Evolutionary conservation across 30 jellyfish, hydroid and myxozoan genomes (phyloP).

Genomic region (Turritopsis rubra): DNA sequence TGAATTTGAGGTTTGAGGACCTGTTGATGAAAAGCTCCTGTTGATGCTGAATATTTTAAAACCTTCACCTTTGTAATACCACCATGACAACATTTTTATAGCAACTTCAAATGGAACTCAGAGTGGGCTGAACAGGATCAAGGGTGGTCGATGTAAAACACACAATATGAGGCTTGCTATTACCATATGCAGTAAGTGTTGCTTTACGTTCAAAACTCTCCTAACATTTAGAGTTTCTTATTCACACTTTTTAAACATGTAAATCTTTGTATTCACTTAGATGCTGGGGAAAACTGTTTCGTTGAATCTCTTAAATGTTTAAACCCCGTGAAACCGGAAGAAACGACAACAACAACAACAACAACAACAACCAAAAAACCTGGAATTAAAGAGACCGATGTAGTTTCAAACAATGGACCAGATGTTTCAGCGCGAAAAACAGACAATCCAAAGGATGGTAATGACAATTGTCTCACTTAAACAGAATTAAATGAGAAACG

Average conservation of each 20-base stretch:
- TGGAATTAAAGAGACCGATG: too few relatives aligned
- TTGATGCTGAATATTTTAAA: neutral
- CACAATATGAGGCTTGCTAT: slow-evolving; percentile 60
- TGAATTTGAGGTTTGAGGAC: too few relatives aligned
- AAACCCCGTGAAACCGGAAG: neutral
- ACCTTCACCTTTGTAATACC: too few relatives aligned
- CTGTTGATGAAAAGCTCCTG: neutral
- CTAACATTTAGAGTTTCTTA: neutral
- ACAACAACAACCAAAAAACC: neutral
- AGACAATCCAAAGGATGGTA: neutral
- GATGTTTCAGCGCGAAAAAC: neutral
- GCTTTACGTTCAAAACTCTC: neutral
- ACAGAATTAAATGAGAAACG: too few relatives aligned
- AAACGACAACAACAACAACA: slow-evolving; percentile 2
- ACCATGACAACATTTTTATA: too few relatives aligned
- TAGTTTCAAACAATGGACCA: too few relatives aligned
- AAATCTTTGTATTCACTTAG: neutral
- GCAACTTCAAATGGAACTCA: slow-evolving; percentile 65
- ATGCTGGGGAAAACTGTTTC: neutral
- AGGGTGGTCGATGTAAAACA: slow-evolving; percentile 63
- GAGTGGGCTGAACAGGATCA: slow-evolving; percentile 21
- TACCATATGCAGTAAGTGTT: slow-evolving; percentile 41
- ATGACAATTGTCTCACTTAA: neutral
- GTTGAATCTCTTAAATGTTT: neutral
- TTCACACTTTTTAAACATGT: too few relatives aligned